Percentiles rank a stretch among this genome's conserved stretches.
These are phyloP conservation scores for Drosophila subsilvestris DNA, from an alignment of 2,888 invertebrate genomes.

Conservation along the genomic window DNA sequence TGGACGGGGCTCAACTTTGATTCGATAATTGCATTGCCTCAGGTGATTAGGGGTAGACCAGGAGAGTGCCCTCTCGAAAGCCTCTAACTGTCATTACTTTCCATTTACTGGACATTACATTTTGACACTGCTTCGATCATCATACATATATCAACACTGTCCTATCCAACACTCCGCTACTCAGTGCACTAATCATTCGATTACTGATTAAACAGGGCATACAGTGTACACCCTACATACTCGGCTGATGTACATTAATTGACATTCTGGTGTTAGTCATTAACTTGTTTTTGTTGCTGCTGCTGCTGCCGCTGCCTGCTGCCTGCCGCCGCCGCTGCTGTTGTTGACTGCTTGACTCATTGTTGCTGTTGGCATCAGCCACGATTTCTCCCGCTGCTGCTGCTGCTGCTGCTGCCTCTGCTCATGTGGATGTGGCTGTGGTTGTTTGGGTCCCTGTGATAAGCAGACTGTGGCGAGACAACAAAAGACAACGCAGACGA, in stretches of 20 bases:
- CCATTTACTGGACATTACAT: neutral
- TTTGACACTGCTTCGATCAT: neutral
- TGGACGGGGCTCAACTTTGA: conserved; percentile 16
- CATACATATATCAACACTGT: too few relatives aligned
- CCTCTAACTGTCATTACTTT: neutral
- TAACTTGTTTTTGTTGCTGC: conserved; percentile 32
- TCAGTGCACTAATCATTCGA: neutral
- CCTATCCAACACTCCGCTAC: neutral
- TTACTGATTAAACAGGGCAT: conserved; percentile 5
- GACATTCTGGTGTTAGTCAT: conserved; percentile 43
- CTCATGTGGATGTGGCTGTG: conserved; percentile 33
- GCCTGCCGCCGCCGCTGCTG: conserved; percentile 32
- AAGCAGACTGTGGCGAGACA: conserved; percentile 80
- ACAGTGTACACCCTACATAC: conserved; percentile 21
- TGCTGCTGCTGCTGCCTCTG: conserved; percentile 28
- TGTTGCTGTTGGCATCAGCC: conserved; percentile 33
- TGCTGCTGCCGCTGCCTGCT: conserved; percentile 25
- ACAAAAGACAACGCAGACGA: conserved; percentile 75
- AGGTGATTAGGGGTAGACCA: neutral
- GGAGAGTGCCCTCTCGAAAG: neutral
- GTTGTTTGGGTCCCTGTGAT: conserved; percentile 56
- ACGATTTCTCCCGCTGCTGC: conserved; percentile 24
- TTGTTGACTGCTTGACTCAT: conserved; percentile 35
- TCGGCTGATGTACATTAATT: conserved; percentile 15
- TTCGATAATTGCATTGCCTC: neutral